Conservation (phyloP, 2,797 vertebrate species). For the Macrochelys suwanniensis region DNA sequence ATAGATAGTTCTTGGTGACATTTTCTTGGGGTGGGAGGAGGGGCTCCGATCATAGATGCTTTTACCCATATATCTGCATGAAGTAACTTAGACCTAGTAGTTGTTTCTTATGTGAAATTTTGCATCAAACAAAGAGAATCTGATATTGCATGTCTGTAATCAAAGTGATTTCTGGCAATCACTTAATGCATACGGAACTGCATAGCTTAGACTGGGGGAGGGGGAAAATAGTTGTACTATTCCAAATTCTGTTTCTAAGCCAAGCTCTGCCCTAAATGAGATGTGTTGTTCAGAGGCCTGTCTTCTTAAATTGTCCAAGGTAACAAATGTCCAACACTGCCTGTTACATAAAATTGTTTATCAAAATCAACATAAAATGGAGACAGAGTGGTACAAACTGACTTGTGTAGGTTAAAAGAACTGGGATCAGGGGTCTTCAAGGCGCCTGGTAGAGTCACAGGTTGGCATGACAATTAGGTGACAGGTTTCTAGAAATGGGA, state of each 20-base stretch:
- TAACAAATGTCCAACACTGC: not conserved
- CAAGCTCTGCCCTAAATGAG: not conserved
- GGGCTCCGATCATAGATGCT: not conserved
- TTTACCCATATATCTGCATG: not conserved
- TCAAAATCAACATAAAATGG: not conserved
- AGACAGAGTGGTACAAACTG: not conserved
- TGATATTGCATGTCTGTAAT: not conserved
- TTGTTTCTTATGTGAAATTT: not conserved
- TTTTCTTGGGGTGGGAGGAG: not conserved
- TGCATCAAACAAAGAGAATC: not conserved
- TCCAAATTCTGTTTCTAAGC: slow-evolving; percentile 33
- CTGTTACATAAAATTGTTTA: not conserved
- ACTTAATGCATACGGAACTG: not conserved
- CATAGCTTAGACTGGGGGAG: not conserved
- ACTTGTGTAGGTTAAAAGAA: not conserved
- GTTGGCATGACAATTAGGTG: no score
- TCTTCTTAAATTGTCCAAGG: not conserved
- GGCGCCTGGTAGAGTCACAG: not conserved
- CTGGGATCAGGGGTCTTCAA: not conserved
- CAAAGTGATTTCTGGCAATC: not conserved
- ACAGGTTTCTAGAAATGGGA: not conserved
- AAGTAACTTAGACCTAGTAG: not conserved
- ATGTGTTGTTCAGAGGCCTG: not conserved
- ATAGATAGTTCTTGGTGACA: not conserved
- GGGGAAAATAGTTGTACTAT: not conserved